A percentile compares a stretch with the other conserved stretches of the same genome.
Conservation (phyloP, 1,140 invertebrate species). For the Lasioglossum baleicum region DNA sequence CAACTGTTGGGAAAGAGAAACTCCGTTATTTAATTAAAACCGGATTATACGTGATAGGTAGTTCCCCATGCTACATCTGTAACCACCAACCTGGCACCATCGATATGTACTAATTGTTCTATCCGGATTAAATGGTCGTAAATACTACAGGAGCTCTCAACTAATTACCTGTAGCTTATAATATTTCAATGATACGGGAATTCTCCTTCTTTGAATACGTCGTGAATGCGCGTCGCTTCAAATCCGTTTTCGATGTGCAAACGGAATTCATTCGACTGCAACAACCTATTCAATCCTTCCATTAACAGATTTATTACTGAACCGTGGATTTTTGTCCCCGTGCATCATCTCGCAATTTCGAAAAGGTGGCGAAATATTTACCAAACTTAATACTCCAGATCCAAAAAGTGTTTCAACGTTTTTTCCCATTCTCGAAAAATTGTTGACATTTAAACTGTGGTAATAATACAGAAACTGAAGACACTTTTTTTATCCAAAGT, state of each 20-base stretch:
- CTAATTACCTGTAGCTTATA: slow-evolving; percentile 62
- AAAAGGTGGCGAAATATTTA: no score
- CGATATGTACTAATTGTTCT: slow-evolving; percentile 69
- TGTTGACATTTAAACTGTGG: no score
- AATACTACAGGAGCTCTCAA: slow-evolving; percentile 54
- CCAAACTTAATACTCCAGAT: no score
- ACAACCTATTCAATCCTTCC: no score
- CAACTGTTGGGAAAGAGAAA: slow-evolving; percentile 33
- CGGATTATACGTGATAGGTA: slow-evolving; percentile 69
- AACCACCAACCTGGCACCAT: slow-evolving; percentile 55
- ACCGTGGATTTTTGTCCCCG: no score
- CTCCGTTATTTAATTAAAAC: slow-evolving; percentile 76
- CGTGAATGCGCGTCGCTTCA: background rate
- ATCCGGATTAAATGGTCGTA: slow-evolving; percentile 68
- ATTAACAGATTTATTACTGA: no score
- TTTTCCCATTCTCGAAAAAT: no score
- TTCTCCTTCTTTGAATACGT: slow-evolving; percentile 30
- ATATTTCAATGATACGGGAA: slow-evolving; percentile 31
- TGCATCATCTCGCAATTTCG: no score
- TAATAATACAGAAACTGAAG: no score
- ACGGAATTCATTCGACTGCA: background rate
- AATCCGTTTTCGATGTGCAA: background rate
- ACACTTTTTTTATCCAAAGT: no score
- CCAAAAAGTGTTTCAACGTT: no score
- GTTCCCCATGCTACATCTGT: slow-evolving; percentile 50